Base-by-base conservation (phyloP, 2,113 vertebrate species). In the Prunella fulvescens region DNA sequence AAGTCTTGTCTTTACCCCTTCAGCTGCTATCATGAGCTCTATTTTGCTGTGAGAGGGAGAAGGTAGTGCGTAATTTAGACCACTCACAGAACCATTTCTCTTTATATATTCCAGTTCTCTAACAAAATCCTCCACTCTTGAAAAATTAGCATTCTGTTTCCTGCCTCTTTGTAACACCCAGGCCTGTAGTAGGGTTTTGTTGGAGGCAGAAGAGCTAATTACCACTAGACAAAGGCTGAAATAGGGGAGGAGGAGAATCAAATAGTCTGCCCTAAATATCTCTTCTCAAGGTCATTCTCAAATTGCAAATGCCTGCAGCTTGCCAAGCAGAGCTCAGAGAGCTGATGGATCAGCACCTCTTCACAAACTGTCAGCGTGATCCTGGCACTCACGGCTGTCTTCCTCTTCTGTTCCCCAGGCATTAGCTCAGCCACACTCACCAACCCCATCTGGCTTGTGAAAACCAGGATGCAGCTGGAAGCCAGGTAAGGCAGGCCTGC, bases 361-460 rank as follows among this genome's bases (percentile, higher is more conserved):
- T 85, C 74, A 56, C 23, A 26, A 73, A 71, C 45, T n/a, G 16
- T 62, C 64, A 65, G 19, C 1, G 0, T 31, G 45, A 54, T 86
- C 29, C 45, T 54, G 47, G 76, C 40, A 6, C 67, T 94, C 40
- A 88, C 5, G 4, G 45, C 79, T 78, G 14, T 61, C 50, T 62
- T 69, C 65, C 42, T 93, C 9, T 85, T 89, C 85, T 92, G 7
- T 80, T 86, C 37, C 80, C 25, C 56, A 97, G 97, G 97, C 22
- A 9, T 97, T 65, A 94, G 70, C 37, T 95, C 94, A 45, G 24
- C 96, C 64, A 97, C 97, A 1, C 90, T 97, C 42, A 97, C 96
- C 81, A 97, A 97, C 69, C 97, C 97, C 37, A 95, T 97, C 64
- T 97, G 97, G 97, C 45, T 97, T 78, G 97, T 97, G 92, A 97